A percentile compares a stretch with the other conserved stretches of the same genome.
Conservation (phyloP, 2,797 vertebrate species). For the Enteromius anoplus region DNA sequence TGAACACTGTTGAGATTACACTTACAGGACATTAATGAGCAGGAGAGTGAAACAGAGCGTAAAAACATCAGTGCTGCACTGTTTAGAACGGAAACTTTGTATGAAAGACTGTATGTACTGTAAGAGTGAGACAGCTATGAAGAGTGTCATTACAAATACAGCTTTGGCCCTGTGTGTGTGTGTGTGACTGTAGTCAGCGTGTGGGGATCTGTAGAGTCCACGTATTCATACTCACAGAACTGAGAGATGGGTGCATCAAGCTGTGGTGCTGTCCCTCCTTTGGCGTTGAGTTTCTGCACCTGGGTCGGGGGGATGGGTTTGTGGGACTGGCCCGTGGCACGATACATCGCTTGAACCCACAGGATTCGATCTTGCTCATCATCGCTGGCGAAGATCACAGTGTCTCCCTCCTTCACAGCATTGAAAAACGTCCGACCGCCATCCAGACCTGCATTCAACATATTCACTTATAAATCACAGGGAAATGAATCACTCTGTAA, state of each 20-base stretch:
- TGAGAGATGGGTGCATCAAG: conserved; percentile 97
- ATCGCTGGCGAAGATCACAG: conserved; percentile 96
- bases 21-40: conserved; percentile 5
- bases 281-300: conserved; percentile 97
- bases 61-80: not conserved
- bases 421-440: conserved; percentile 97
- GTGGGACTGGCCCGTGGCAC: conserved; percentile 96
- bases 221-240: conserved; percentile 89
- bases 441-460: conserved; percentile 83
- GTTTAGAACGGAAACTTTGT: not conserved
- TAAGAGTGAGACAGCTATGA: not conserved
- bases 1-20: conserved; percentile 4
- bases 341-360: conserved; percentile 98
- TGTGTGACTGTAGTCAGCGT: conserved; percentile 8
- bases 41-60: not conserved
- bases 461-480: not conserved
- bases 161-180: conserved; percentile 6
- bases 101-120: not conserved
- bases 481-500: not conserved
- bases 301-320: conserved; percentile 97
- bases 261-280: conserved; percentile 90
- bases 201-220: not conserved
- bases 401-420: conserved; percentile 97
- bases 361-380: conserved; percentile 97
- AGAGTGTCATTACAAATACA: not conserved